phyloP scores from a whole-genome alignment of 2,888 invertebrate species.

The Tiliacea citrago region DNA sequence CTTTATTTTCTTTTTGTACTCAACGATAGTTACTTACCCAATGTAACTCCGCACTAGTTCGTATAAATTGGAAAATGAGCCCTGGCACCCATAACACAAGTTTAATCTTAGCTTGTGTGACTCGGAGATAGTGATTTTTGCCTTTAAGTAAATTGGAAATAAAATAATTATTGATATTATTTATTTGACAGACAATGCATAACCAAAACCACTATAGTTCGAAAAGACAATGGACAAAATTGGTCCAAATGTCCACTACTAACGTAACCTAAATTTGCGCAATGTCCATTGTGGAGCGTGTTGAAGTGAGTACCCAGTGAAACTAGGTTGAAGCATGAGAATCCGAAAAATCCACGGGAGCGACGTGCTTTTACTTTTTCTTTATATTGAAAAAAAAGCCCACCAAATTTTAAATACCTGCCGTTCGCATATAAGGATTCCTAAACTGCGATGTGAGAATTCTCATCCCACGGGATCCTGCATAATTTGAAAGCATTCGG shows the following conservation, averaged over 20 bases:
- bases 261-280: neutral
- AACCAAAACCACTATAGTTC: neutral
- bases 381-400: constrained; percentile 1
- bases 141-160: too few relatives aligned
- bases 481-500: constrained; percentile 20
- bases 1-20: too few relatives aligned
- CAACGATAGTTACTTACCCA: too few relatives aligned
- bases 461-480: neutral
- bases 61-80: too few relatives aligned
- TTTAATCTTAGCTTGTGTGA: too few relatives aligned
- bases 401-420: constrained; percentile 36
- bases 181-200: neutral
- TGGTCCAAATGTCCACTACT: neutral
- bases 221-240: neutral
- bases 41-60: too few relatives aligned
- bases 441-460: constrained; percentile 6
- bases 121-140: too few relatives aligned
- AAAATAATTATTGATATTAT: too few relatives aligned
- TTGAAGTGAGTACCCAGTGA: neutral
- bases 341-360: neutral
- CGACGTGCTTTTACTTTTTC: neutral
- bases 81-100: too few relatives aligned
- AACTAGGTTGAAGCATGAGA: neutral
- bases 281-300: neutral
- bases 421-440: constrained; percentile 6